Base-by-base conservation (phyloP, 2,797 vertebrate species). In the Erpetoichthys calabaricus region DNA sequence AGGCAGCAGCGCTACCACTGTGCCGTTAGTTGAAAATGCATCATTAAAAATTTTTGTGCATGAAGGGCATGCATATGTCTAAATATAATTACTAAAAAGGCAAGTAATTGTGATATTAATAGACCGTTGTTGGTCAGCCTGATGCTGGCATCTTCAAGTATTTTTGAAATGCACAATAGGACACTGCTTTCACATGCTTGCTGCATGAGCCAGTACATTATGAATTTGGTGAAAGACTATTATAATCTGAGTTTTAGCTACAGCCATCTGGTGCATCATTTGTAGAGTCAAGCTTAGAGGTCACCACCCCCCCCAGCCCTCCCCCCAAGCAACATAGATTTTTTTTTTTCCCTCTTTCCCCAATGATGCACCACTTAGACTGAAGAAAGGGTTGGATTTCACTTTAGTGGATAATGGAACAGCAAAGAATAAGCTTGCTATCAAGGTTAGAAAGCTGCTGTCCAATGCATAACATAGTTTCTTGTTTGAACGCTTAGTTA, bases 321-420 rank as follows among this genome's bases (percentile, higher is more conserved):
- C 61, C 10, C 46, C 45, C 55, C 51, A 60, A 62, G 57, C 62
- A 65, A 65, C 61, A 55, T 59, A 59, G 57, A 62, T 54, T 55
- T 55, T 45, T 53, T 53, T 46, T 63, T 42, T 44, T 57, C 67
- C 62, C 61, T 63, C 25, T 25, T 25, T 25, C 25, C 25, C 56
- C 60, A 45, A 54, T 63, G 62, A 66, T 56, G 65, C 65, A 64
- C 62, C 44, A 52, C 66, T 4, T 56, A 62, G 74, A 63, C 63
- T 66, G 25, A 25, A 59, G 57, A 47, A 59, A 75, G 80, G 80
- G 63, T 89, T 83, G 69, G 70, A 60, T 89, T 86, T 85, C 83
- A 2, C 66, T n/a, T 63, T 72, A 72, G 74, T 70, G 72, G 60
- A 64, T 66, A 67, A 73, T 65, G 66, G 55, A 66, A 73, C 65